Evolutionary conservation across 2,113 vertebrate species (phyloP), one percentile per base, ranked within the genome.

Genomic region (Eurypyga helias): DNA sequence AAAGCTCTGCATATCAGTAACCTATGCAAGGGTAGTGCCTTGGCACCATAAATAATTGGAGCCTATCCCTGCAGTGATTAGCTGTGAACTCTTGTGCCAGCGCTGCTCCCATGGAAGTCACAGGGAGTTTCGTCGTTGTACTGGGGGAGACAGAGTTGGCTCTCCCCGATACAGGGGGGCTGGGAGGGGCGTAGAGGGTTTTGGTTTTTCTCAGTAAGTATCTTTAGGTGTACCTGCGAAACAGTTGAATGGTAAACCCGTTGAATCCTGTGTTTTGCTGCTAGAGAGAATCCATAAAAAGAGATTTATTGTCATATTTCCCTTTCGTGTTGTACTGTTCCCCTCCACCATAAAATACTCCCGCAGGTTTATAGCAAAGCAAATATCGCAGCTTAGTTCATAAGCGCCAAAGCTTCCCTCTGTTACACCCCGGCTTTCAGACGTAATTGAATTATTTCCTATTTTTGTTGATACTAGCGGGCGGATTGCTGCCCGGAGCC

Each of bases 221-320:
- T 84, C 66, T 91, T 95, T 61, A 85, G 73, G 79, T n/a, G 31
- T 75, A 92, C 88, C 96, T 94, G 83, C 14, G 43, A 87, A 79
- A 76, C 10, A 34, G 25, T 13, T 70, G 91, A 97, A 88, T 81
- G 41, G 24, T 57, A 87, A 91, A 89, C 51, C 23, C 4, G 11
- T 91, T 95, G 96, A 97, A 97, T 97, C 95, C 45, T 69, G 52
- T 82, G 73, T 83, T 98, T 91, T 95, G 87, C 92, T 92, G 92
- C 96, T 95, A 82, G 73, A 93, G 91, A 97, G 89, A 93, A 96
- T 95, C 95, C 91, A 98, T 98, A 89, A 98, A 98, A 97, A 93
- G 46, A 97, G 96, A 98, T 98, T 98, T 98, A 98, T 96, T 94
- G 41, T 93, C 96, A 92, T 94, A 96, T 97, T 97, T 97, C 97